Evolutionary conservation across 2,888 invertebrate genomes (phyloP), one percentile per base, ranked within the genome.

Genomic region (Hirtodrosophila trivittata): DNA sequence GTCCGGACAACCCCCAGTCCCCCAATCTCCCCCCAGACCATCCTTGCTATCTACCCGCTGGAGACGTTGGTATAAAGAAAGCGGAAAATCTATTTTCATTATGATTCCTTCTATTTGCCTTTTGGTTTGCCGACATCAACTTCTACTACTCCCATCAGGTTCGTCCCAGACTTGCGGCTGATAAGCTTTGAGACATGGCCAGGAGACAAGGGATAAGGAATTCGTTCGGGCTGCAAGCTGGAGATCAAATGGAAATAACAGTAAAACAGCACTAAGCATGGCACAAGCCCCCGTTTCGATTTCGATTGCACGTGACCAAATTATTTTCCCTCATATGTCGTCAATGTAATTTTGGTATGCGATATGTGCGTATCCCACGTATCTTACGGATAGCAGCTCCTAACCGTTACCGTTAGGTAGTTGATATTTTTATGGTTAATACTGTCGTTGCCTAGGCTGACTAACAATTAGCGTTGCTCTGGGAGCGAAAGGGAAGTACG

Each of bases 21-120:
- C 8, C 13, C 12, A 12, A 35, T 3, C 35, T 7, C 35, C 13
- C 2, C 35, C 6, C 39, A 1, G 13, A 39, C 18, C 21, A 18
- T 5, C 9, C 7, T 3, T 9, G 3, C 28, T n/a, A 28, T 2
- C 28, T 12, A 12, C 39, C 9, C 58, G 10, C 25, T 9, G 37
- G 16, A 35, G 13, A 4, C 13, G 37, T 26, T 30, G 21, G 8
- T 14, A 9, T 12, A 49, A 50, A 39, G 28, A 50, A 47, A 57
- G 49, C 52, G n/a, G 50, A 37, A 75, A 84, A 78, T 85, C 85
- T 84, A 85, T 82, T 80, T 80, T 76, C 75, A 76, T 75, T 72
- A 66, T 38, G 51, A 39, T 73, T 60, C 30, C 72, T 51, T 64
- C 18, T 52, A 46, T 21, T 43, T 25, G 21, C 49, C 26, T 8